These are phyloP conservation scores for Microctonus aethiopoides DNA, from an alignment of 2,888 invertebrate species.

Conservation along the genomic window DNA sequence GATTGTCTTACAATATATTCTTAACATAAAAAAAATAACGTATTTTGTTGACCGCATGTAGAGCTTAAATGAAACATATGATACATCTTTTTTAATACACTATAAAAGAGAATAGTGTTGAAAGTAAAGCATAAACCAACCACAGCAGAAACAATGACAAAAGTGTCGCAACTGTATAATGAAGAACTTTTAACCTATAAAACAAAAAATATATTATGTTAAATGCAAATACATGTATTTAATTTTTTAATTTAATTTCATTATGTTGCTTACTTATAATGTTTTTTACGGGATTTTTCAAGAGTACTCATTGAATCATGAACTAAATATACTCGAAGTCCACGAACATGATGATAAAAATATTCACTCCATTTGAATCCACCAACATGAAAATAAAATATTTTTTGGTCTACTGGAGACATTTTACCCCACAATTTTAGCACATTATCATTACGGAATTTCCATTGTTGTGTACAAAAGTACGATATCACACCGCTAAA, in stretches of 20 bases:
- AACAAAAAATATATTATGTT: constrained; percentile 25
- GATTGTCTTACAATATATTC: no score
- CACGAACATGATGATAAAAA: constrained; percentile 74
- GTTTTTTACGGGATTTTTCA: constrained; percentile 71
- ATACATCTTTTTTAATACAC: no score
- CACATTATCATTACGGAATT: constrained; percentile 74
- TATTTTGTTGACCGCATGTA: no score
- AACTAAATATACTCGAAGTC: constrained; percentile 78
- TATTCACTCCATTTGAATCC: constrained; percentile 81
- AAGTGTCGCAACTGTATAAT: constrained; percentile 51
- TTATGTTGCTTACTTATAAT: constrained; percentile 42
- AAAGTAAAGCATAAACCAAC: constrained; percentile 26
- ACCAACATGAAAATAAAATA: constrained; percentile 78
- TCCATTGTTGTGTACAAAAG: constrained; percentile 83
- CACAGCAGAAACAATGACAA: constrained; percentile 40
- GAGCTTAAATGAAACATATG: no score
- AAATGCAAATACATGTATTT: no score
- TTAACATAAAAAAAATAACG: no score
- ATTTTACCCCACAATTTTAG: constrained; percentile 72
- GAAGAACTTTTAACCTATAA: constrained; percentile 53
- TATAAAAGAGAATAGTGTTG: background rate
- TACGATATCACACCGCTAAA: constrained; percentile 78
- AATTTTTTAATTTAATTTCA: no score
- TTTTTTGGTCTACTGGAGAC: constrained; percentile 70
- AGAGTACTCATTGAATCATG: constrained; percentile 81